Evolutionary conservation across 2,797 vertebrate species (phyloP).

Genomic region (Setipinna tenuifilis): DNA sequence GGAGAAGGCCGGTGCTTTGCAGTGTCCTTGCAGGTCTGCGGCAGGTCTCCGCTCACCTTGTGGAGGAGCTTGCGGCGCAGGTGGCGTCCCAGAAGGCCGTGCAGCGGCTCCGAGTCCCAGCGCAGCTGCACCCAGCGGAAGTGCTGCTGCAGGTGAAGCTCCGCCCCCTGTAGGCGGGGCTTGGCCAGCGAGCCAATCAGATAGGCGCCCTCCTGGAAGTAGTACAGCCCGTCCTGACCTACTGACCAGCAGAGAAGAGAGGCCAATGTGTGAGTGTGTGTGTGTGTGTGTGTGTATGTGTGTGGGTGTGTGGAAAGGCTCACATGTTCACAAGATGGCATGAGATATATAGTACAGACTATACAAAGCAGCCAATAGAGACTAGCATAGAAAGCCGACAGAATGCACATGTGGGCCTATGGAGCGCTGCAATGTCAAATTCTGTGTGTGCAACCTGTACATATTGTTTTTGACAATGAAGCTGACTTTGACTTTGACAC

Average conservation of each 20-base stretch:
- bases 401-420: too few relatives aligned
- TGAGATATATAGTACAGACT: too few relatives aligned
- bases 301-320: too few relatives aligned
- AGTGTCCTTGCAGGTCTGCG: too few relatives aligned
- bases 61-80: slow-evolving; percentile 85
- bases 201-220: slow-evolving; percentile 86
- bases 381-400: neutral
- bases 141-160: slow-evolving; percentile 91
- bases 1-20: neutral
- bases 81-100: slow-evolving; percentile 84
- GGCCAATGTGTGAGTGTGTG: neutral
- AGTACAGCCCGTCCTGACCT: slow-evolving; percentile 83
- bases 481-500: too few relatives aligned
- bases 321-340: too few relatives aligned
- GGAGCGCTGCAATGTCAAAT: too few relatives aligned
- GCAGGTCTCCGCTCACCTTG: slow-evolving; percentile 79
- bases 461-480: too few relatives aligned
- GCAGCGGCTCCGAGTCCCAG: slow-evolving; percentile 91
- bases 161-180: slow-evolving; percentile 86
- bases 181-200: slow-evolving; percentile 88
- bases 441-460: too few relatives aligned
- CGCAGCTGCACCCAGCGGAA: slow-evolving; percentile 94
- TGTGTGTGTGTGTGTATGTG: neutral
- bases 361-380: neutral
- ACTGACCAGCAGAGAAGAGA: slow-evolving; percentile 47